Evolutionary conservation across 2,113 vertebrate genomes (phyloP), one percentile per base, ranked within the genome.

Genomic region (Pituophis catenifer): DNA sequence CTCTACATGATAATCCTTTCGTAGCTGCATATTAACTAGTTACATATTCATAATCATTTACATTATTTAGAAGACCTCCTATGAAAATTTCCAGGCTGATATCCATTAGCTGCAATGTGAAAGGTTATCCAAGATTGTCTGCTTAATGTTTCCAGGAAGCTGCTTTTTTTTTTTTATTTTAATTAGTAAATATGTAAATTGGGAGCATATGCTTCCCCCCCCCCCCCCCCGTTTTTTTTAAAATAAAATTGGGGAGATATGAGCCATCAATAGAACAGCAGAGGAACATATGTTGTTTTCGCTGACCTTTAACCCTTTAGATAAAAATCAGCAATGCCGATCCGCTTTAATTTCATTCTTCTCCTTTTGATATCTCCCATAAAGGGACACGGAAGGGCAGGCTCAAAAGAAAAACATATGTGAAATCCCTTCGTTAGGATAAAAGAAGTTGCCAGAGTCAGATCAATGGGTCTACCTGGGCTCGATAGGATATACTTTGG

Each of bases 31-130:
- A 98, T 98, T 98, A 98, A 98, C 97, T 98, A 98, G 98, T 98
- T 98, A 98, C 98, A 98, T 97, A 98, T 98, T 98, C 98, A 98
- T 98, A 98, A 98, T 98, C 97, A 98, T 97, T 97, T 98, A 98
- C 98, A 98, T 98, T 98, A 98, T 98, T 98, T 98, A 98, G 97
- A 98, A 96, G 97, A 97, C 96, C 97, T 97, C 97, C 96, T 95
- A 97, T 97, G 97, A 98, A 98, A 98, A 98, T 97, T 97, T 97
- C 97, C 95, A 97, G 96, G 97, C 97, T 50, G 97, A 97, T 98
- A 98, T 98, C 97, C 97, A 98, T 98, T 98, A 98, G 97, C 97
- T 96, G 96, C 92, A 95, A 97, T 98, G 98, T 97, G 97, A 98
- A 98, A 98, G 98, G 98, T 98, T 97, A 98, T 65, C 95, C 94